Evolutionary conservation across 92 coral and sea anemone species (phyloP).

Genomic region (Parazoanthus atlanticus): DNA sequence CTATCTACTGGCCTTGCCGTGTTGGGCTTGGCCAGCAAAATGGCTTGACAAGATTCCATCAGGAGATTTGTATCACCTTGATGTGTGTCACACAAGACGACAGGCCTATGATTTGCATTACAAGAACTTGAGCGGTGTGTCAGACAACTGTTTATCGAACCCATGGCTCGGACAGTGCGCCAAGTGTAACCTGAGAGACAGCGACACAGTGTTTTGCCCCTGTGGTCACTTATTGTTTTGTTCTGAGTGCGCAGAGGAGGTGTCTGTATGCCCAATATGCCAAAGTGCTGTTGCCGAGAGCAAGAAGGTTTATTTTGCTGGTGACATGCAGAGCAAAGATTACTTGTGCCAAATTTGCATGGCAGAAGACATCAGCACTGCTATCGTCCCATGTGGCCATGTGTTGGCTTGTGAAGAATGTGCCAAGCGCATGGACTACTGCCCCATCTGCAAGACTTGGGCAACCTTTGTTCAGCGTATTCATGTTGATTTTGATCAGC

Average conservation of each 20-base stretch:
- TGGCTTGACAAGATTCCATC: slow-evolving; percentile 90
- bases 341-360: slow-evolving; percentile 95
- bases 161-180: slow-evolving; percentile 78
- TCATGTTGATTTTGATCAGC: slow-evolving; percentile 67
- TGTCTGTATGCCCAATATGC: slow-evolving; percentile 76
- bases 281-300: slow-evolving; percentile 66
- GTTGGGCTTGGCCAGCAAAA: slow-evolving; percentile 99
- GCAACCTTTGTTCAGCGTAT: slow-evolving; percentile 89
- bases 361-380: slow-evolving; percentile 93
- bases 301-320: slow-evolving; percentile 83
- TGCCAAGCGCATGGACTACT: slow-evolving; percentile 82
- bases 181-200: slow-evolving; percentile 69
- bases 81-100: slow-evolving; percentile 90
- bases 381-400: slow-evolving; percentile 97
- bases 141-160: slow-evolving; percentile 51
- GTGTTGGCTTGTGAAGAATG: slow-evolving; percentile 87
- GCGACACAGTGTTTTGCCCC: slow-evolving; percentile 85
- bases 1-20: slow-evolving; percentile 90
- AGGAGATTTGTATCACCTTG: slow-evolving; percentile 91
- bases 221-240: slow-evolving; percentile 92
- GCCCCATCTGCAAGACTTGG: slow-evolving; percentile 95
- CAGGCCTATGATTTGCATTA: slow-evolving; percentile 95
- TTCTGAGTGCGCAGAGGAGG: slow-evolving; percentile 69
- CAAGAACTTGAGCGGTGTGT: slow-evolving; percentile 44
- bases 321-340: slow-evolving; percentile 79